Base-by-base conservation (phyloP, 2,113 vertebrate species). In the Pseudolaguvia tuberculata region DNA sequence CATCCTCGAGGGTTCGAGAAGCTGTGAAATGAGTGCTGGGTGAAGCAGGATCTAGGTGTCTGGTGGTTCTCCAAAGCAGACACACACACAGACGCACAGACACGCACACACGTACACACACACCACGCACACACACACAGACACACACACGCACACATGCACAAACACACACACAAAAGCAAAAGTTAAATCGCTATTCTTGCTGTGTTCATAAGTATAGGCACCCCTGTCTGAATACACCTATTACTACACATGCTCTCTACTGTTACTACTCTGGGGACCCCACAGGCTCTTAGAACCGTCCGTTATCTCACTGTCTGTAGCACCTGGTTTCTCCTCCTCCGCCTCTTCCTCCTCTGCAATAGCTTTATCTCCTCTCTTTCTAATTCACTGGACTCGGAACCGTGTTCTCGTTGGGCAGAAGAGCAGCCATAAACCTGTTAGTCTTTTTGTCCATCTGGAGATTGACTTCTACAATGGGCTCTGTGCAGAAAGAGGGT, bases 401-500 rank as follows among this genome's bases (percentile, higher is more conserved):
- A 80, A 48, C 53, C 51, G 11, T 45, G 63, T 73, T 69, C 48
- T 47, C 17, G 61, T 73, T 73, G 21, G 62, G 80, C 79, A 80
- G 80, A 82, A 79, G 81, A 72, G 82, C 67, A 50, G 70, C 72
- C 76, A 81, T 59, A 58, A 83, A 83, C 80, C 80, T 35, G 3
- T 35, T 35, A 35, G 31, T 35, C 81, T 86, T 81, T 86, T 86
- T 76, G 80, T 84, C 78, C 79, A 73, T 62, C 72, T 81, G 67
- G 78, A 79, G 85, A 84, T 88, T 88, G 84, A 86, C 80, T 88
- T 83, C 79, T 80, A 88, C 85, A 88, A 85, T 85, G 73, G 81
- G 20, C 83, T 82, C 67, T 45, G 42, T 81, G 80, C 84, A 76
- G 78, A 83, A 81, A 82, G 80, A 80, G 67, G 59, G 73, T 80